Evolutionary conservation across 2,113 vertebrate genomes (phyloP), one percentile per base, ranked within the genome.

Genomic region (Seriola dumerili): DNA sequence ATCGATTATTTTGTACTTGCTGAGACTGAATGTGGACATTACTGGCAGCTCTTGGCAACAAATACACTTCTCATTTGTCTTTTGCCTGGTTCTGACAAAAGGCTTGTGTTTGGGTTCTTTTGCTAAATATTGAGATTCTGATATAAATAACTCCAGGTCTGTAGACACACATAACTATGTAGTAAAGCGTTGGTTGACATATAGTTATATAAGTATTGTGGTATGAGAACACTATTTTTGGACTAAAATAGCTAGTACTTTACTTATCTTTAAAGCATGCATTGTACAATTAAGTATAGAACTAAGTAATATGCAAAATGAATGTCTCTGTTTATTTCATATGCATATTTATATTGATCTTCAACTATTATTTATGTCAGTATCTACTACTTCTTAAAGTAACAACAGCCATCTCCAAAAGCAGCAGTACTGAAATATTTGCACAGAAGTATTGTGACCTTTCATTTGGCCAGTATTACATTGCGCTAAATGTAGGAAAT

Each of bases 21-120:
- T 57, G 70, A 65, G 38, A 66, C n/a, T 52, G 29, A 70, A 25
- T 57, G 16, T 29, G 44, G 9, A 59, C 75, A 6, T 81, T 32
- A 63, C 54, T 76, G 32, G 40, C 23, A 61, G 71, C 44, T 67
- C 14, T 57, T 69, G 64, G 64, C 68, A 70, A 38, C 40, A 21
- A 34, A 57, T 38, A 5, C 64, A 25, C 32, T 65, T 48, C 1
- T 64, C 46, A 55, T 40, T 25, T 50, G 19, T 21, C 16, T 19
- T 66, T 19, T 66, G 40, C 40, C 16, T 59, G 21, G 42, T 13
- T 23, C 1, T 17, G 48, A 44, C 23, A 34, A 57, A 58, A 44
- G 23, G 46, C 46, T 50, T 50, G 50, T 52, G 12, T 66, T 63
- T 54, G 36, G 5, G 36, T 63, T 14, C 1, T 11, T 25, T 55